Conservation (phyloP, 2,797 vertebrate genomes). For the Simalia tracyae region DNA sequence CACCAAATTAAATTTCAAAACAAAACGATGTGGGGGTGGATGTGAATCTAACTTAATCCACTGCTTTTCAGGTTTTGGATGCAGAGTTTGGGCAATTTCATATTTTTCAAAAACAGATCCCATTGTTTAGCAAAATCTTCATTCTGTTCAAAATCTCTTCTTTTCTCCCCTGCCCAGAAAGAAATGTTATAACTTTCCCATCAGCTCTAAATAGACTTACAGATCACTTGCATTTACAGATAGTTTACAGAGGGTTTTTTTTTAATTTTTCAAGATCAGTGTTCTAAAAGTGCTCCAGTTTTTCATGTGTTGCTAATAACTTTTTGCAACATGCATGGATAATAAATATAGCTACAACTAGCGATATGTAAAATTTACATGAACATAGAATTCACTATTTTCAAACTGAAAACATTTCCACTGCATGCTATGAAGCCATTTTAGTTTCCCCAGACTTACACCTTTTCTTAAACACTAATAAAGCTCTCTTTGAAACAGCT, state of each 20-base stretch:
- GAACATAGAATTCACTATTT: neutral
- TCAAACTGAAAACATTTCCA: neutral
- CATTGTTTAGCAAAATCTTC: neutral
- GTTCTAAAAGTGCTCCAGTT: slow-evolving; percentile 39
- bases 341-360: slow-evolving; percentile 36
- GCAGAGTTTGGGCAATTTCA: no score
- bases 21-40: neutral
- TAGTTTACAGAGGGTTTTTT: neutral
- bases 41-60: neutral
- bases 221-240: accelerated
- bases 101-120: neutral
- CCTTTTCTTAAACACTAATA: neutral
- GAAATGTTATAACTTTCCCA: neutral
- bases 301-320: neutral
- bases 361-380: neutral
- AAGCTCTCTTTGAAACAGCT: neutral
- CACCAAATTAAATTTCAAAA: neutral
- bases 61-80: neutral
- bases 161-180: neutral
- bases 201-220: accelerated
- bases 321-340: neutral
- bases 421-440: neutral
- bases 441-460: neutral
- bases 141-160: neutral
- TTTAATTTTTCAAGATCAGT: slow-evolving; percentile 13